Base-by-base conservation (phyloP, 2,888 invertebrate genomes). In the Chrysolina americana region DNA sequence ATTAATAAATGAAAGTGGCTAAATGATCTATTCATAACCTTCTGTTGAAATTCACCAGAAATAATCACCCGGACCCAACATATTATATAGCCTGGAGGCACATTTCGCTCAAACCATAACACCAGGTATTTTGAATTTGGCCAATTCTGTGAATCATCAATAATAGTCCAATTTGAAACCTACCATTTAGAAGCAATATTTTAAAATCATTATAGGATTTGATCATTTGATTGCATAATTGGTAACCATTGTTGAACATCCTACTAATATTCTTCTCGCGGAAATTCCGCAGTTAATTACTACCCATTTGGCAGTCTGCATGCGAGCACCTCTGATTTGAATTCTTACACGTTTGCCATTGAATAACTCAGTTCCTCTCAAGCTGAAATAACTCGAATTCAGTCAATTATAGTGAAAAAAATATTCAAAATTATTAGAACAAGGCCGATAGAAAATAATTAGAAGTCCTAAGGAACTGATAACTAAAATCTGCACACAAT, bases 171-270 rank as follows among this genome's bases (percentile, higher is more conserved):
- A 48, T 71, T 48, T 53, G 21, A 44, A 21, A 41, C 19, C 44
- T 11, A 53, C 41, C 41, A 53, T 21, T 41, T 53, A 36, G n/a
- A 19, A 19, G 53, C 74, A 63, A 68, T 74, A 71, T 73, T 76
- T 77, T 74, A 50, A 73, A 76, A 74, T 76, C 75, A 77, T 71
- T 75, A 76, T 71, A 71, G 71, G 71, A 48, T 75, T 73, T 76
- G 77, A 76, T 76, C 71, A 69, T 73, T 64, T 73, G 77, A 76
- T 79, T 73, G 75, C 77, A 77, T 79, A 76, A 77, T 77, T 77
- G 72, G 74, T 77, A 53, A 70, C 70, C 59, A 76, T 79, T 76
- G 64, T 73, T 72, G 53, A 63, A n/a, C 23, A 28, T n/a, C 19
- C 2, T 50, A 19, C 50, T 15, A 9, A 50, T 50, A 19, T 17